Base-by-base conservation (phyloP, 1,140 invertebrate genomes). In the Ctenoplectra terminalis region DNA sequence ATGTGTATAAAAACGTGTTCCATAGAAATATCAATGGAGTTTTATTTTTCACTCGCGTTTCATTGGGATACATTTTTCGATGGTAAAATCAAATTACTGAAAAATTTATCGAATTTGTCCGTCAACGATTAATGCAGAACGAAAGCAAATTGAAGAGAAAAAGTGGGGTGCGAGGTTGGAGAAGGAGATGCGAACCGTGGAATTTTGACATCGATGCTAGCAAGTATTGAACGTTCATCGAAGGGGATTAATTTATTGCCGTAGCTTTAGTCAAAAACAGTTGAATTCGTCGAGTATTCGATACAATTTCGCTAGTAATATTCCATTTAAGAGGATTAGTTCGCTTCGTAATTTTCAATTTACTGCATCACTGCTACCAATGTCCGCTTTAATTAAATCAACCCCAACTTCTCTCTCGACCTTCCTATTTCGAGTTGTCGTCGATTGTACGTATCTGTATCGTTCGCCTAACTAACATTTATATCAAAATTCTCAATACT, bases 241-340 rank as follows among this genome's bases (percentile, higher is more conserved):
- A 75, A 81, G 37, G 8, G 61, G 46, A 75, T 81, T 50, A 74
- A 67, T 81, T 81, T 67, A 81, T 81, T 50, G 40, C 31, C 43
- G 43, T 58, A 60, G 61, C 60, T 75, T 66, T 75, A 75, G 71
- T 75, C 60, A 75, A 66, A 80, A 73, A 80, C 70, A 74, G 74
- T 74, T 70, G 70, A 80, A 74, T 74, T 56, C 48, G 34, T 64
- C 46, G n/a, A 9, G 40, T 46, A 11, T 34, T 37, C 37, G n/a
- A 48, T 29, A 13, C 70, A 15, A 34, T 75, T 48, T 50, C 11
- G 13, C 37, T 48, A 56, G 40, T 37, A 43, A 74, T 81, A 66
- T 81, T 66, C 70, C 71, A 66, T 66, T 74, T 75, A 66, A 80
- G 56, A 81, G 78, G 71, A 81, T 81, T 81, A 67, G 72, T 74